phyloP scores from a whole-genome alignment of 2,797 vertebrate genomes.

The Euphonia xanthogaster region DNA sequence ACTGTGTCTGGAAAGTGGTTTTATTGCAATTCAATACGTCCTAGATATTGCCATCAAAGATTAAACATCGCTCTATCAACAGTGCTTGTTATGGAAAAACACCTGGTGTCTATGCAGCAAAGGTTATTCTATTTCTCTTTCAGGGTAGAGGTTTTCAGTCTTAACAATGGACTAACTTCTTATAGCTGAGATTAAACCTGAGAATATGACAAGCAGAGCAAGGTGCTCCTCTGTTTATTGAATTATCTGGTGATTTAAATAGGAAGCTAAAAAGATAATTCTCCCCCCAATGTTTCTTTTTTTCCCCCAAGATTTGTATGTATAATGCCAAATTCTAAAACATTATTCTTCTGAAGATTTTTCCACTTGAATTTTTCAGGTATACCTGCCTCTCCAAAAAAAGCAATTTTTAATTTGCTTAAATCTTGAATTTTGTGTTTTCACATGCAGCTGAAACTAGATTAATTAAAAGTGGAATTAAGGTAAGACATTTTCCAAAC shows the following conservation, averaged over 20 bases:
- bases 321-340: not conserved
- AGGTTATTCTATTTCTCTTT: constrained; percentile 70
- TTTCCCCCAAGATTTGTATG: not conserved
- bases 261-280: not conserved
- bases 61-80: constrained; percentile 46
- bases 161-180: constrained; percentile 55
- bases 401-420: not conserved
- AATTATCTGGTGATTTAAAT: constrained; percentile 46
- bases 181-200: constrained; percentile 59
- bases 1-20: constrained; percentile 25
- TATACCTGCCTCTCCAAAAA: not conserved
- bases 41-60: constrained; percentile 34
- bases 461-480: not conserved
- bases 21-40: constrained; percentile 18
- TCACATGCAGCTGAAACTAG: not conserved
- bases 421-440: not conserved
- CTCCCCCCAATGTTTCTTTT: fast-evolving
- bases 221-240: constrained; percentile 48
- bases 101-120: constrained; percentile 55
- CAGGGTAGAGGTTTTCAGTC: constrained; percentile 60
- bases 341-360: constrained; percentile 8
- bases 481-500: not conserved
- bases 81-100: constrained; percentile 50
- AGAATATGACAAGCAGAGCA: constrained; percentile 48
- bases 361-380: not conserved